A percentile compares a stretch with the other conserved stretches of the same genome.
phyloP scores from a whole-genome alignment of 2,888 invertebrate species.

The Lycophotia porphyrea region DNA sequence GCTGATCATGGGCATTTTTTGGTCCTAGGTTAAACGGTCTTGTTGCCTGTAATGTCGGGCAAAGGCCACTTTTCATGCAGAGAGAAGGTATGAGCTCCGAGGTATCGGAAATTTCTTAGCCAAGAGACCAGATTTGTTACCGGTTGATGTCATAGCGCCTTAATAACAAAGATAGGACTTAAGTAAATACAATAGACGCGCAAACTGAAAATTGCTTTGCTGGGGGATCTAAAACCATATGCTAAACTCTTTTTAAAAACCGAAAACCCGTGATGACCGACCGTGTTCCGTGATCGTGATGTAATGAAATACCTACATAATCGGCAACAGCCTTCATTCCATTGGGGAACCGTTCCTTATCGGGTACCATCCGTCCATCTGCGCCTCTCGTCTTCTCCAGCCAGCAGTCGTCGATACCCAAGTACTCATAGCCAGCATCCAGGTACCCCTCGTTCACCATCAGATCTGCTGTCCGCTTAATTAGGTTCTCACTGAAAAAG shows the following conservation, averaged over 20 bases:
- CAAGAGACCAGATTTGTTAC: neutral
- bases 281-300: no score
- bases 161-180: neutral
- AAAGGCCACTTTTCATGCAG: no score
- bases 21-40: neutral
- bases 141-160: neutral
- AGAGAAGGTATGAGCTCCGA: no score
- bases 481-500: conserved; percentile 90
- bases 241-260: no score
- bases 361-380: conserved; percentile 91
- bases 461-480: conserved; percentile 91
- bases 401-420: conserved; percentile 95
- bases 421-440: conserved; percentile 93
- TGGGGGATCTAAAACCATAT: neutral
- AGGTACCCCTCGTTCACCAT: conserved; percentile 92
- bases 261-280: no score
- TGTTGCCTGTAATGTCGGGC: no score
- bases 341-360: conserved; percentile 92
- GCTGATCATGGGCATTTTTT: neutral
- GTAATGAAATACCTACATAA: conserved; percentile 90
- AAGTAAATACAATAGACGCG: neutral
- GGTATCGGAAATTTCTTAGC: neutral
- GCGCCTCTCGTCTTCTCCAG: conserved; percentile 91
- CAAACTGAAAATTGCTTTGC: neutral
- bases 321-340: conserved; percentile 93